Percentiles rank a stretch among this genome's conserved stretches.
Evolutionary conservation across 2,888 invertebrate species (phyloP).

Genomic region (Caenorhabditis japonica): DNA sequence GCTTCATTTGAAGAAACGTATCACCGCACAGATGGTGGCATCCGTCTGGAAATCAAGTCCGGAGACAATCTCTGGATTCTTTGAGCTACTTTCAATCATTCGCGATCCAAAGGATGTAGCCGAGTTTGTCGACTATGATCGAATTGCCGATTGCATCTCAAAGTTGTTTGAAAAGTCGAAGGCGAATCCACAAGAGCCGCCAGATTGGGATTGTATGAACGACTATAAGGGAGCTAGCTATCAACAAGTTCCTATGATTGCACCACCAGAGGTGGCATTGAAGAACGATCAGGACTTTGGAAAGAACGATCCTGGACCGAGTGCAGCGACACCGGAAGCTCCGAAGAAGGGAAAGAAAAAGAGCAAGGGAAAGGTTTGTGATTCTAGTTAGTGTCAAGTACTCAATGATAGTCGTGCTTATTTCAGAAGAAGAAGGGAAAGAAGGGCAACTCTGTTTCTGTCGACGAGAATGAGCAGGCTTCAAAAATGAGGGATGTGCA

Average conservation of each 20-base stretch:
- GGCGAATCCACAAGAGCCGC: constrained; percentile 43
- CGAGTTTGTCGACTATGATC: constrained; percentile 49
- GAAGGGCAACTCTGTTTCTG: too few species aligned
- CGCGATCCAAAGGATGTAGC: constrained; percentile 35
- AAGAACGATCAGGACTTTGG: constrained; percentile 31
- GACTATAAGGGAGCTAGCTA: constrained; percentile 47
- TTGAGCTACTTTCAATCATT: constrained; percentile 34
- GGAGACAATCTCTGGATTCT: constrained; percentile 18
- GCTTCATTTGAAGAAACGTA: constrained; percentile 31
- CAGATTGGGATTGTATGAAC: constrained; percentile 54
- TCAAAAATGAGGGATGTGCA: too few species aligned
- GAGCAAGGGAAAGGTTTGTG: not conserved
- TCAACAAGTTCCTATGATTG: constrained; percentile 38
- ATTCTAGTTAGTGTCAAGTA: too few species aligned
- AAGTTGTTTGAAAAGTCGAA: constrained; percentile 34
- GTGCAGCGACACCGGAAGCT: not conserved
- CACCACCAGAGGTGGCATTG: constrained; percentile 41
- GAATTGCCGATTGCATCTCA: constrained; percentile 17
- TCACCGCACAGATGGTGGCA: constrained; percentile 28
- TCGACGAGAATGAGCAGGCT: too few species aligned
- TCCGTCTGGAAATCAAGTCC: constrained; percentile 35
- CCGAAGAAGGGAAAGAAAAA: constrained; percentile 15
- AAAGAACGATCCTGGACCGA: constrained; percentile 32
- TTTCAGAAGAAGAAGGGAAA: too few species aligned
- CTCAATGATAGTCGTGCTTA: too few species aligned